Percentiles rank a stretch among this genome's conserved stretches.
These are phyloP conservation scores for Carabus problematicus DNA, from an alignment of 2,888 invertebrate genomes.

Conservation along the genomic window DNA sequence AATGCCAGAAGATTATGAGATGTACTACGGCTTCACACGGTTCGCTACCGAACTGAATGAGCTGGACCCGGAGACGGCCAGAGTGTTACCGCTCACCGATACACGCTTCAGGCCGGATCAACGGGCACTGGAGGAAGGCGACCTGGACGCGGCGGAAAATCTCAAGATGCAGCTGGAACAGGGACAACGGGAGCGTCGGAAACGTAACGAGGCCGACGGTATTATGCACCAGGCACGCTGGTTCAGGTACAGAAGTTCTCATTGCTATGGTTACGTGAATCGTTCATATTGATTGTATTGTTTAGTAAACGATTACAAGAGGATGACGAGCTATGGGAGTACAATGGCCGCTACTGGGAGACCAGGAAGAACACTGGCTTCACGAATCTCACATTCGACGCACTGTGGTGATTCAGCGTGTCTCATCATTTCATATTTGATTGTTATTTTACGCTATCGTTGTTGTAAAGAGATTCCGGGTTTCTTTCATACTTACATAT, in stretches of 20 bases:
- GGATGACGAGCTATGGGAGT: slow-evolving; percentile 72
- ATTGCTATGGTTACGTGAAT: neutral
- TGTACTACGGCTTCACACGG: slow-evolving; percentile 84
- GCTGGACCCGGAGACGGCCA: slow-evolving; percentile 67
- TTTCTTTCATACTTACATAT: slow-evolving; percentile 4
- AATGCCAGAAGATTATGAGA: slow-evolving; percentile 80
- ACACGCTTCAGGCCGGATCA: slow-evolving; percentile 80
- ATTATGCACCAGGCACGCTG: slow-evolving; percentile 63
- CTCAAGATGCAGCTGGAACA: slow-evolving; percentile 77
- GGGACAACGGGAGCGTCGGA: slow-evolving; percentile 74
- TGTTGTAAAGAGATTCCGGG: neutral
- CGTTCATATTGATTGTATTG: slow-evolving; percentile 20
- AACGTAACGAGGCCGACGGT: slow-evolving; percentile 65
- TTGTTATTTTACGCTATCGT: too few relatives aligned
- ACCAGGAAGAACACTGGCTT: slow-evolving; percentile 72
- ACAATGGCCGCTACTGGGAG: slow-evolving; percentile 80
- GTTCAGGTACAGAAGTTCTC: slow-evolving; percentile 66
- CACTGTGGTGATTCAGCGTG: slow-evolving; percentile 68
- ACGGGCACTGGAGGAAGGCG: slow-evolving; percentile 76
- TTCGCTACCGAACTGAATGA: slow-evolving; percentile 88
- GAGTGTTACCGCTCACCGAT: slow-evolving; percentile 75
- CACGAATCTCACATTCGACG: slow-evolving; percentile 63
- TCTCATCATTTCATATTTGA: slow-evolving; percentile 12
- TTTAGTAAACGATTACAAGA: slow-evolving; percentile 59
- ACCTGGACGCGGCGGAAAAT: slow-evolving; percentile 73